Evolutionary conservation across 2,888 invertebrate species (phyloP).

Genomic region (Epinotia bilunana): DNA sequence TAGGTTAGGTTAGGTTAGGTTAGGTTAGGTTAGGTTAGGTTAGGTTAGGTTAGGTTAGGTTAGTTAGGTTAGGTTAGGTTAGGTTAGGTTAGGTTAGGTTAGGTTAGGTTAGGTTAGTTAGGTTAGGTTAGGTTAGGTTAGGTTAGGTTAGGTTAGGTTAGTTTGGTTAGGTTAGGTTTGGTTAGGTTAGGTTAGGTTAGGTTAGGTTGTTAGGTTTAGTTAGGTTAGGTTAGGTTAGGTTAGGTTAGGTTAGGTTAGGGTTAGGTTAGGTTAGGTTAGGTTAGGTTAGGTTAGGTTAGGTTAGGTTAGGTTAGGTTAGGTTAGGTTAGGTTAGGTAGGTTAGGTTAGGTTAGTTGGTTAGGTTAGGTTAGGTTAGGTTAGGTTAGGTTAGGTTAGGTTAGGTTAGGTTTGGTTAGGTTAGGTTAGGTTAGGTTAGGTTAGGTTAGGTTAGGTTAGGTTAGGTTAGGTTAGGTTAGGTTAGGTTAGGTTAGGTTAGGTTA

Average conservation of each 20-base stretch:
- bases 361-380: slow-evolving; percentile 47
- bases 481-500: slow-evolving; percentile 46
- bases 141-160: slow-evolving; percentile 42
- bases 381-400: slow-evolving; percentile 50
- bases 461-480: slow-evolving; percentile 45
- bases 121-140: slow-evolving; percentile 40
- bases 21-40: slow-evolving; percentile 27
- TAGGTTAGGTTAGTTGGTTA: slow-evolving; percentile 42
- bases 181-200: slow-evolving; percentile 46
- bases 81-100: slow-evolving; percentile 44
- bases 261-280: slow-evolving; percentile 45
- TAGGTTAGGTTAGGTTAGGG: slow-evolving; percentile 44
- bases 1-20: slow-evolving; percentile 25
- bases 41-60: slow-evolving; percentile 29
- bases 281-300: slow-evolving; percentile 44
- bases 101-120: slow-evolving; percentile 41
- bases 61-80: slow-evolving; percentile 46
- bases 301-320: slow-evolving; percentile 41
- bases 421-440: slow-evolving; percentile 47
- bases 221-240: slow-evolving; percentile 45
- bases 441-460: slow-evolving; percentile 47
- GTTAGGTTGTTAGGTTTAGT: slow-evolving; percentile 43
- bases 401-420: slow-evolving; percentile 45
- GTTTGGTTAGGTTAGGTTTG: slow-evolving; percentile 29
- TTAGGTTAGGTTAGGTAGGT: slow-evolving; percentile 26